Percentiles rank a stretch among this genome's conserved stretches.
Conservation (phyloP, 2,888 invertebrate genomes). For the Vanessa cardui region DNA sequence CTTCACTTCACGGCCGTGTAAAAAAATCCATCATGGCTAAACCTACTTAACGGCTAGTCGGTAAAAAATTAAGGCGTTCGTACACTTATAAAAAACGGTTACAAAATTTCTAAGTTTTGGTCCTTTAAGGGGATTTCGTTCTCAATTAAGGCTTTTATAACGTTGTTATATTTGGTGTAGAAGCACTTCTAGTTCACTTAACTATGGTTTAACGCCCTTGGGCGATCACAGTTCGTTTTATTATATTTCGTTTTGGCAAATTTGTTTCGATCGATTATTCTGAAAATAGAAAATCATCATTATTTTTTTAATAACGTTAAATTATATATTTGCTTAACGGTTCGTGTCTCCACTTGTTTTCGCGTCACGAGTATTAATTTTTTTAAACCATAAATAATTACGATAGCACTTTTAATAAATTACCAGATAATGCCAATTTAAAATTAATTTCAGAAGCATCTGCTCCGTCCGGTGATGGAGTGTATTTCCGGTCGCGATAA, state of each 20-base stretch:
- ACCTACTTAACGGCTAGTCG: constrained; percentile 51
- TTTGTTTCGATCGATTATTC: constrained; percentile 36
- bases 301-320: background rate
- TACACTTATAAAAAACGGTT: constrained; percentile 62
- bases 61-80: constrained; percentile 74
- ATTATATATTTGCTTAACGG: background rate
- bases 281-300: constrained; percentile 33
- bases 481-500: constrained; percentile 42
- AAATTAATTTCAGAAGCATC: constrained; percentile 32
- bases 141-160: constrained; percentile 69
- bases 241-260: constrained; percentile 38
- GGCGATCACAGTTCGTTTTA: constrained; percentile 71
- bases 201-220: constrained; percentile 66
- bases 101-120: constrained; percentile 67
- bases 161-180: constrained; percentile 64
- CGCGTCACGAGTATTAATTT: constrained; percentile 1
- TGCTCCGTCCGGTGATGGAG: constrained; percentile 39
- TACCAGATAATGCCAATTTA: constrained; percentile 30
- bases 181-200: constrained; percentile 64
- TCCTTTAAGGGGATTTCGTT: constrained; percentile 73
- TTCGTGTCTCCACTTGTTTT: constrained; percentile 15
- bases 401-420: constrained; percentile 23
- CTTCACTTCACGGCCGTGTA: constrained; percentile 41
- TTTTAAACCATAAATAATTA: background rate
- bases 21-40: constrained; percentile 44